Evolutionary conservation across 2,113 vertebrate species (phyloP), one percentile per base, ranked within the genome.

Genomic region (Cinclus mexicanus): DNA sequence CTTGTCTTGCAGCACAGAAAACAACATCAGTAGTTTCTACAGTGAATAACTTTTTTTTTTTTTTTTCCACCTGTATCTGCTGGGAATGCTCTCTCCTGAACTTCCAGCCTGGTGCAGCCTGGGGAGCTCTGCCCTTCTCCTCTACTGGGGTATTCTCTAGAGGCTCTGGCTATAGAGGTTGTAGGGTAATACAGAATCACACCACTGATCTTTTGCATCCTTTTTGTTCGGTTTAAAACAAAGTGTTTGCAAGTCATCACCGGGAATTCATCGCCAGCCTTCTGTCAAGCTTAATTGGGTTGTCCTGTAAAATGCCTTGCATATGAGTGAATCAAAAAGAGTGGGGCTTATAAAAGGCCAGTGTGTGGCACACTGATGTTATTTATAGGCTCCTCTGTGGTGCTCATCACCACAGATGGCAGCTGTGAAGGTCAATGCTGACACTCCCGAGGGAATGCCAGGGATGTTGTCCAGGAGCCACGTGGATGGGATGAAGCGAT

Each of bases 361-460:
- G 82, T 12, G 5, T 80, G 94, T 83, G 71, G 78, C 71, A 90
- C 70, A 55, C 10, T 64, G 53, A 9, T 77, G 75, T 89, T 93
- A 85, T 94, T 95, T 95, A 94, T 91, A 87, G 93, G 78, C 78
- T 82, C 20, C 74, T 87, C n/a, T 10, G 52, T 91, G 82, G 39
- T 67, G 78, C 87, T 89, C 24, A 82, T 95, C 53, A 39, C 93
- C 64, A 89, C 35, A 37, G 35, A 37, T 76, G 93, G 89, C 89
- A 93, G 89, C 78, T 91, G 29, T 11, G 70, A 89, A 90, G 93
- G 91, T 85, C 16, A 3, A 46, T 24, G 21, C 61, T 85, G 74
- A 69, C 31, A 90, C 83, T 69, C n/a, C 65, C 49, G 71, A 77
- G 65, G 86, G 91, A 95, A 64, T 26, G 47, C 83, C 89, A 78